Conservation (phyloP, 1,140 invertebrate genomes). For the Atta cephalotes region DNA sequence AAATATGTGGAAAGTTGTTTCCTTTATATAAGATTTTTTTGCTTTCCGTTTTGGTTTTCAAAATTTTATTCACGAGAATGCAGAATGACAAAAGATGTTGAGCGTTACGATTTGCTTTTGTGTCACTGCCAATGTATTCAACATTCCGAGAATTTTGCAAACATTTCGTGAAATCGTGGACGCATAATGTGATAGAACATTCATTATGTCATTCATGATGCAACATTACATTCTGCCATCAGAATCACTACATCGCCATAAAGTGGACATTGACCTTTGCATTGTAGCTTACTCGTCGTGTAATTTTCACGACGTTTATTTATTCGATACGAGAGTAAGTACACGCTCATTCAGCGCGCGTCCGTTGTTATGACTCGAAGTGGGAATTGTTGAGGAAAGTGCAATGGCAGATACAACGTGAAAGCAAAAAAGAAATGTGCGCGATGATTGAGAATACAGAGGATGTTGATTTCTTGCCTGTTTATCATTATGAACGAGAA, state of each 20-base stretch:
- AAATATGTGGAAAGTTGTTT: background rate
- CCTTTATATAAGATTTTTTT: background rate
- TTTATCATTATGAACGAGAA: constrained; percentile 2
- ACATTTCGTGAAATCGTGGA: constrained; percentile 6
- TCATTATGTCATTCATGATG: constrained; percentile 39
- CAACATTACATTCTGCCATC: constrained; percentile 7
- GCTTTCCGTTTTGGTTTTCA: too few relatives aligned
- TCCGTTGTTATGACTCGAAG: constrained; percentile 44
- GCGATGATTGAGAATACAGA: background rate
- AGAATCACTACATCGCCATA: constrained; percentile 14
- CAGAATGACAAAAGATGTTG: background rate
- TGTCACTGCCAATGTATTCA: constrained; percentile 7
- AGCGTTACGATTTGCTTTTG: background rate
- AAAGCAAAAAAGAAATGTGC: background rate
- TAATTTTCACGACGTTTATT: constrained; percentile 36
- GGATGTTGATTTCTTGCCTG: constrained; percentile 2
- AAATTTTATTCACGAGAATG: background rate
- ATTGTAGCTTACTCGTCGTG: constrained; percentile 9
- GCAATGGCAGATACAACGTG: constrained; percentile 20
- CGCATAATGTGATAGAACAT: background rate
- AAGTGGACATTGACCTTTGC: constrained; percentile 37
- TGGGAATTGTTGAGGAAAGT: constrained; percentile 11
- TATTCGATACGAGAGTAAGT: background rate
- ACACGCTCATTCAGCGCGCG: constrained; percentile 3
- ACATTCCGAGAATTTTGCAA: background rate